A percentile compares a stretch with the other conserved stretches of the same genome.
Evolutionary conservation across 2,888 invertebrate species (phyloP).

Genomic region (Syritta pipiens): DNA sequence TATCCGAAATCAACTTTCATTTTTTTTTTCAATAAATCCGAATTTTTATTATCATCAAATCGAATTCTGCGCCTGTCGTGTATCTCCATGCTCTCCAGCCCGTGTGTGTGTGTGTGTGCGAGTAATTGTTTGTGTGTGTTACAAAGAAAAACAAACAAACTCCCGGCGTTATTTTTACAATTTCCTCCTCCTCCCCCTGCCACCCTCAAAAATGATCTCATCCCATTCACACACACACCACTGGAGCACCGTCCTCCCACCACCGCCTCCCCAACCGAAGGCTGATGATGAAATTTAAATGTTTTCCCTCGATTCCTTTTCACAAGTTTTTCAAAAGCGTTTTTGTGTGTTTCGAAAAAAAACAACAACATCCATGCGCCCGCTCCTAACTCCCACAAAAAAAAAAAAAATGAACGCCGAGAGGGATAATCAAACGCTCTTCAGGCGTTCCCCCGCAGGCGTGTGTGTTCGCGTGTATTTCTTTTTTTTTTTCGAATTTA

Average conservation of each 20-base stretch:
- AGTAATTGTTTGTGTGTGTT: constrained; percentile 13
- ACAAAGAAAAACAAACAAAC: constrained; percentile 46
- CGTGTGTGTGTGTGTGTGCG: neutral
- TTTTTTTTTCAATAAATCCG: constrained; percentile 51
- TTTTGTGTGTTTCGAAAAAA: constrained; percentile 42
- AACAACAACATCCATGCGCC: constrained; percentile 6
- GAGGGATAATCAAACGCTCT: too few species aligned
- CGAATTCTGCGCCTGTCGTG: constrained; percentile 10
- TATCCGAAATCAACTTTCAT: constrained; percentile 34
- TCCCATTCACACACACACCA: neutral
- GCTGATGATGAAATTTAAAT: constrained; percentile 66
- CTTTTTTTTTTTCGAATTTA: too few species aligned
- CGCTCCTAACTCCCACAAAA: neutral
- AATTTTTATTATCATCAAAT: constrained; percentile 54
- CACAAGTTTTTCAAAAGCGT: constrained; percentile 28
- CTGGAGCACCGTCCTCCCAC: neutral
- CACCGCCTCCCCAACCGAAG: neutral
- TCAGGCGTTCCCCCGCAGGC: too few species aligned
- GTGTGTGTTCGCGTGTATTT: too few species aligned
- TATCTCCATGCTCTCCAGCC: neutral
- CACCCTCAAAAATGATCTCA: constrained; percentile 14
- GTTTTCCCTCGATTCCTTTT: constrained; percentile 41
- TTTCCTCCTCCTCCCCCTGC: constrained; percentile 21
- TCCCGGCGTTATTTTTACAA: constrained; percentile 56
- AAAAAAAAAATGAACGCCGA: too few species aligned